Conservation (phyloP, 2,888 invertebrate species). For the Scaeva pyrastri region DNA sequence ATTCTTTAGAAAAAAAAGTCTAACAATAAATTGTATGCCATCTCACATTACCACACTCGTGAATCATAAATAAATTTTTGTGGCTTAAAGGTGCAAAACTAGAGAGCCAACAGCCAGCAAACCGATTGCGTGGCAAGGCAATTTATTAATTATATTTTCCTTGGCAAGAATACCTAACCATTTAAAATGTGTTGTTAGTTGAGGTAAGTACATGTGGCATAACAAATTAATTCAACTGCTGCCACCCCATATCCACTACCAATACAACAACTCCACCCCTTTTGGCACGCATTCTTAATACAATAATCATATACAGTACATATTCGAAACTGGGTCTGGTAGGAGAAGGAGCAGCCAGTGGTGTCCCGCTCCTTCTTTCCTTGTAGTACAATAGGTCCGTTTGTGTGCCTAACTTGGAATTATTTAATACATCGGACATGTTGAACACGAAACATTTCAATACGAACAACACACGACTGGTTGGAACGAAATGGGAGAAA, state of each 20-base stretch:
- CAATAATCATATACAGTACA: too few species aligned
- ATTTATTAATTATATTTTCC: constrained; percentile 62
- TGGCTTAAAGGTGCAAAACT: constrained; percentile 10
- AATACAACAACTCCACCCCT: not conserved
- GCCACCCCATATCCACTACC: not conserved
- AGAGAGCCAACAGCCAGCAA: not conserved
- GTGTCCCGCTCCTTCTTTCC: not conserved
- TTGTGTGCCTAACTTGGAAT: constrained; percentile 56
- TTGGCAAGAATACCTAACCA: constrained; percentile 36
- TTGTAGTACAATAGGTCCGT: constrained; percentile 20
- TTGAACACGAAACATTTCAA: constrained; percentile 66
- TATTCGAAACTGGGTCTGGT: not conserved
- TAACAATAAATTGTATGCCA: constrained; percentile 26
- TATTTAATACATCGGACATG: constrained; percentile 66
- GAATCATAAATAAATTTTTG: constrained; percentile 48
- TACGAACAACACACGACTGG: constrained; percentile 34
- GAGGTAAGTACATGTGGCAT: constrained; percentile 62
- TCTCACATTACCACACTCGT: constrained; percentile 15
- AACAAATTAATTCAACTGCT: constrained; percentile 55
- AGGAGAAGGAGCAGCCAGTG: not conserved
- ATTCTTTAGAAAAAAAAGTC: constrained; percentile 26
- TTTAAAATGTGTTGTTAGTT: constrained; percentile 52
- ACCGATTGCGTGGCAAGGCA: constrained; percentile 39
- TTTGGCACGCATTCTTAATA: constrained; percentile 10
- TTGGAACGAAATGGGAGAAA: too few species aligned